Percentiles rank a stretch among this genome's conserved stretches.
Evolutionary conservation across 2,113 vertebrate genomes (phyloP).

Genomic region (Ellobius talpinus): DNA sequence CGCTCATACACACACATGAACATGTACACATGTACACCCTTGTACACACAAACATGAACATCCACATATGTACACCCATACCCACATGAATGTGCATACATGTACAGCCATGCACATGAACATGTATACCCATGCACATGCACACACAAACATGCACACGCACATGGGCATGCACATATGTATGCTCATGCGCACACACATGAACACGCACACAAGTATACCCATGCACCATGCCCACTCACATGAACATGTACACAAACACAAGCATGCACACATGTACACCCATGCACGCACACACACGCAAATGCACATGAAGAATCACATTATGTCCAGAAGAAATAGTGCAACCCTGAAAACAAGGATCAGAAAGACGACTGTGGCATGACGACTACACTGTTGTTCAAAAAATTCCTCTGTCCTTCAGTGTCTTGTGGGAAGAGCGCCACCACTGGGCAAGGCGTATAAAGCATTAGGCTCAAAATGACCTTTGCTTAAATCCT

Average conservation of each 20-base stretch:
- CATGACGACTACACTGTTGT: neutral
- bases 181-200: neutral
- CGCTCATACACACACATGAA: too few relatives aligned
- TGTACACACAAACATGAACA: rapidly evolving
- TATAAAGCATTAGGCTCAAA: neutral
- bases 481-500: neutral
- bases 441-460: neutral
- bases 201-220: too few relatives aligned
- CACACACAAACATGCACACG: neutral
- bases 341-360: neutral
- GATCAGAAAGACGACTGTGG: neutral
- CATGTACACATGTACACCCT: too few relatives aligned
- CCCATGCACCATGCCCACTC: too few relatives aligned
- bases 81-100: too few relatives aligned
- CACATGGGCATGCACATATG: too few relatives aligned
- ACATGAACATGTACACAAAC: too few relatives aligned
- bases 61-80: too few relatives aligned
- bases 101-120: neutral
- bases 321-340: neutral
- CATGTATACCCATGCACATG: neutral
- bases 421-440: neutral
- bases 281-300: neutral
- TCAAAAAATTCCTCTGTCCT: neutral
- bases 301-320: neutral
- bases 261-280: too few relatives aligned